Conservation (phyloP, 2,888 invertebrate genomes). For the Lumbricus terrestris region DNA sequence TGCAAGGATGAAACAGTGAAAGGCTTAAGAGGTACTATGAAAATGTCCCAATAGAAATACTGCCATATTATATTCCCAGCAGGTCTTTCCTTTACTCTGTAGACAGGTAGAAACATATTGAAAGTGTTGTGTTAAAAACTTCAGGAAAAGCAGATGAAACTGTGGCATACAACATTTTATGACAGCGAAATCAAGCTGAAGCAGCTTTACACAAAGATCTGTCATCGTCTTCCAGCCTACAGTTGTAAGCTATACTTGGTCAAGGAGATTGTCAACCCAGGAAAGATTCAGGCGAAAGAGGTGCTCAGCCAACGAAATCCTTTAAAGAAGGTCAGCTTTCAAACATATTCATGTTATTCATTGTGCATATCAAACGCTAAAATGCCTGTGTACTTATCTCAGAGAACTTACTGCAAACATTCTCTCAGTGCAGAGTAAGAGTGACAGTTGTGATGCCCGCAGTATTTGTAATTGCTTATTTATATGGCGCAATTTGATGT, state of each 20-base stretch:
- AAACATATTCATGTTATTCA: background rate
- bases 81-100: background rate
- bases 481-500: too few relatives aligned
- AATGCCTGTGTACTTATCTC: background rate
- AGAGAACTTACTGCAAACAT: background rate
- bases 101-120: background rate
- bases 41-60: too few relatives aligned
- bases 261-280: constrained; percentile 62
- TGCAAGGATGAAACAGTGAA: too few relatives aligned
- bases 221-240: constrained; percentile 66
- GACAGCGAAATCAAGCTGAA: constrained; percentile 68
- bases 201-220: constrained; percentile 68
- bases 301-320: background rate
- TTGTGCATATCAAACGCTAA: background rate
- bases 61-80: background rate
- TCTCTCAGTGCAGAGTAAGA: background rate
- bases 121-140: constrained; percentile 18
- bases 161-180: constrained; percentile 68
- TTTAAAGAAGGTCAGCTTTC: background rate
- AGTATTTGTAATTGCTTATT: too few relatives aligned
- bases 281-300: background rate
- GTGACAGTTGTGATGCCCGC: background rate
- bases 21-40: too few relatives aligned
- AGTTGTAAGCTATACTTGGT: constrained; percentile 68
- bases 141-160: constrained; percentile 68